Evolutionary conservation across 1,140 invertebrate species (phyloP), one percentile per base, ranked within the genome.

Genomic region (Aphelenchoides avenae): DNA sequence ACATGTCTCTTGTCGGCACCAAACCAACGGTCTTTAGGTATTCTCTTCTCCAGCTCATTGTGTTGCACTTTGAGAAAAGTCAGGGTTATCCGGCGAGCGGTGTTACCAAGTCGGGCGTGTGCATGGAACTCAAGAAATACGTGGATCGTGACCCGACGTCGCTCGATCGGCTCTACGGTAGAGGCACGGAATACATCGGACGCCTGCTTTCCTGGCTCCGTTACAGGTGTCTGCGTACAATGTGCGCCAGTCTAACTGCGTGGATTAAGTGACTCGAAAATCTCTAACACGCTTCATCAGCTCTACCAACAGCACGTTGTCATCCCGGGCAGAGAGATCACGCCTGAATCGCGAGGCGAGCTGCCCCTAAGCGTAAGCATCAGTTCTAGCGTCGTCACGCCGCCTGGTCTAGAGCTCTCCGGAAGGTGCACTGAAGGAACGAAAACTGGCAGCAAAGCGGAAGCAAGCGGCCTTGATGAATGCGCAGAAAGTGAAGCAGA

Each of bases 381-480:
- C 24, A 20, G 13, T 49, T 34, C 51, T 36, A 13, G 34, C 18
- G 34, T 13, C 18, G 13, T 13, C 13, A 13, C 18, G 34, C 18
- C 13, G 18, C 18, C 18, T 36, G 13, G 18, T 4, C 3, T 5
- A n/a, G 3, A 52, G 26, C 31, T 29, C 48, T 4, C 3, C 48
- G 24, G n/a, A n/a, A 3, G 51, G 3, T 18, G 48, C 29, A 3
- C 51, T 51, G n/a, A 51, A 51, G 24, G n/a, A 40, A 40, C 40
- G 24, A 11, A 37, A 51, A 46, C 48, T 51, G 15, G n/a, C 26
- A 18, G 48, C 29, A 3, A 51, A 48, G 51, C 20, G 48, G 9
- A 51, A 51, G 15, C 48, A 48, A 13, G 13, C 34, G 51, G 41
- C 41, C n/a, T 42, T 51, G 40, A 15, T 51, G 30, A 20, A 51